phyloP scores from a whole-genome alignment of 1,140 invertebrate genomes.

The silkworm (Bombyx mori) region ASM3026992v2 NC_085135.1:2700001-2700500 shows the following conservation, averaged over 20 bases:
- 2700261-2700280: conserved; percentile 53
- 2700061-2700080: not conserved
- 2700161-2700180: conserved; percentile 53
- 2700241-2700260: conserved; percentile 58
- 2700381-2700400: conserved; percentile 55
- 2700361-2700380: conserved; percentile 58
- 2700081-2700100: not conserved
- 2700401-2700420: conserved; percentile 20
- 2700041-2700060: not conserved
- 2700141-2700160: conserved; percentile 41
- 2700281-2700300: conserved; percentile 33
- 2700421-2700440: conserved; percentile 44
- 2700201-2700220: conserved; percentile 43
- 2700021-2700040: not conserved
- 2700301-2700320: conserved; percentile 35
- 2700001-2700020: not conserved
- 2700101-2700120: not conserved
- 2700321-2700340: conserved; percentile 48
- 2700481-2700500: conserved; percentile 29
- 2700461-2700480: conserved; percentile 47
- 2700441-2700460: conserved; percentile 47
- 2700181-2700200: conserved; percentile 32
- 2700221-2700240: conserved; percentile 34
- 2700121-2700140: conserved; percentile 61
- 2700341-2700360: conserved; percentile 65